These are phyloP conservation scores for Agrotis clavis DNA, from an alignment of 2,888 invertebrate species.

Conservation along the genomic window DNA sequence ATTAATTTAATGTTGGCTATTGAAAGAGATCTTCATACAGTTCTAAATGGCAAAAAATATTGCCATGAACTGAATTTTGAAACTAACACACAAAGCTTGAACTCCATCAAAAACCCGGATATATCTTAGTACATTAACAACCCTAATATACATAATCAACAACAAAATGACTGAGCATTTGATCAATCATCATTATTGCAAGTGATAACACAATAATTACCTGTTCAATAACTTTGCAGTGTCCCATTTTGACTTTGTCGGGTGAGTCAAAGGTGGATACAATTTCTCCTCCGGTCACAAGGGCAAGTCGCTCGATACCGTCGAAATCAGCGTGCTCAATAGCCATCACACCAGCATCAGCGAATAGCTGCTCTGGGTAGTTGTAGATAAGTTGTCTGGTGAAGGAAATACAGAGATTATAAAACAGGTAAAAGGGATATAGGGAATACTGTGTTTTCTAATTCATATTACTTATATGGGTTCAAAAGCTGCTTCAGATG, in stretches of 20 bases:
- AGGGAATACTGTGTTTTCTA: not conserved
- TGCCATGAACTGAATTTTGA: not conserved
- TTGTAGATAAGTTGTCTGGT: slow-evolving; percentile 99
- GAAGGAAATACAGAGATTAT: not conserved
- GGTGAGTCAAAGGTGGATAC: slow-evolving; percentile 99
- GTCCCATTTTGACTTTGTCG: slow-evolving; percentile 97
- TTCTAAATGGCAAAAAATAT: not conserved
- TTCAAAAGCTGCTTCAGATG: not conserved
- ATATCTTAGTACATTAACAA: not conserved
- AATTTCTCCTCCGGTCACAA: slow-evolving; percentile 99
- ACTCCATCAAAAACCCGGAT: too few species aligned
- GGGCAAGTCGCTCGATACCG: slow-evolving; percentile 98
- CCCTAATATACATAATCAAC: not conserved
- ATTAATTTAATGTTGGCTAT: not conserved
- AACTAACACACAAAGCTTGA: not conserved
- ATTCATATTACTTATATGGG: not conserved
- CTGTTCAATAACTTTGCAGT: slow-evolving; percentile 98
- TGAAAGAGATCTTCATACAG: not conserved
- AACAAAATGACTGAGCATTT: not conserved
- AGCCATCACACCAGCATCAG: slow-evolving; percentile 99
- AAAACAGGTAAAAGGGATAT: not conserved
- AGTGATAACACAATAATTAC: slow-evolving; percentile 74
- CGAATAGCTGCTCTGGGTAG: slow-evolving; percentile 99
- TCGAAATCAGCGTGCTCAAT: slow-evolving; percentile 99
- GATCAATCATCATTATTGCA: too few species aligned